Evolutionary conservation across 2,797 vertebrate species (phyloP), one percentile per base, ranked within the genome.

Genomic region (Naso thynnoides): DNA sequence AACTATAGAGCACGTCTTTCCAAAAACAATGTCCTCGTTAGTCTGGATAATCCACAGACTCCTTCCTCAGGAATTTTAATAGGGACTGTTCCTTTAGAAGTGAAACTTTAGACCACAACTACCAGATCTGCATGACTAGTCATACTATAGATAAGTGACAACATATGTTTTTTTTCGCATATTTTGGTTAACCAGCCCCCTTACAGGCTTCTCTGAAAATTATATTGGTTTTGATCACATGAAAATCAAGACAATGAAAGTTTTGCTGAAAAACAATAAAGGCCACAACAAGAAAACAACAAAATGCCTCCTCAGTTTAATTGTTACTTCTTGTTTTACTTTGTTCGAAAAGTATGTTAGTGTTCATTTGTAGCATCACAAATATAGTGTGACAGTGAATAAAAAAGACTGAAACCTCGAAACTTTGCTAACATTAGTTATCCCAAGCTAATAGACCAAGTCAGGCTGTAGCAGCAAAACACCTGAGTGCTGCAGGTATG

Each of bases 61-160:
- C 19, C 42, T 55, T 39, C 50, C 29, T 64, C 29, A 26, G 69
- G 77, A 77, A 85, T 72, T 79, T 76, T 62, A 70, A 81, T 55
- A 48, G 44, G 53, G 41, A 58, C 31, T 31, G 19, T 45, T 77
- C 48, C 63, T 71, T 72, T 49, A 41, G 53, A 61, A 68, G 23
- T 33, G 53, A 78, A 68, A 57, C 41, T 5, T 24, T 70, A 61
- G 36, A 61, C 67, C 58, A 72, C 52, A 59, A 57, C 31, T 18
- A 47, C 53, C 55, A 60, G 54, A 29, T 76, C 18, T 74, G 70
- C 47, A 62, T 54, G 73, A 72, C 41, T 36, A 59, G 59, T 68
- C 53, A 29, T 58, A 57, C 36, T 19, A 14, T 44, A 70, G 45
- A 9, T 55, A 33, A 72, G 36, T 48, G 47, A 42, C 29, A 73